Conservation (phyloP, 2,797 vertebrate genomes). For the Macropus fuliginosus region DNA sequence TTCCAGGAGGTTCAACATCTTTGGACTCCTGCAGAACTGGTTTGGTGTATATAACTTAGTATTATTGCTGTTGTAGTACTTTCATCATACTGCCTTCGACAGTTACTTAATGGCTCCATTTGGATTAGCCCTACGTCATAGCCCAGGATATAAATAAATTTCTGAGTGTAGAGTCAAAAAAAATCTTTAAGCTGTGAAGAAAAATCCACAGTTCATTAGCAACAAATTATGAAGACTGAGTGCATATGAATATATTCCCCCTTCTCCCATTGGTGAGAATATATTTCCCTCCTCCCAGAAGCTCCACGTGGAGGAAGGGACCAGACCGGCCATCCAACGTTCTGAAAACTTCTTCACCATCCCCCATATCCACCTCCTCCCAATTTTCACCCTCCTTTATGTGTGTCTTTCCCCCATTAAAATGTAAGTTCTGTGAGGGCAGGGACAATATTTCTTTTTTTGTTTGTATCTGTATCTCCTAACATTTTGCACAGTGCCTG, state of each 20-base stretch:
- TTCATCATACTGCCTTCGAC: not conserved
- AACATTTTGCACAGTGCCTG: no score
- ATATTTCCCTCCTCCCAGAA: not conserved
- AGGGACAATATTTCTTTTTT: no score
- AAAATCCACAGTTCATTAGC: not conserved
- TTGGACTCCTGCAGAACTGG: not conserved
- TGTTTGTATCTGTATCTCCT: no score
- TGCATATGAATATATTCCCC: not conserved
- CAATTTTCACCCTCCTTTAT: not conserved
- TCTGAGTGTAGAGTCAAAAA: not conserved
- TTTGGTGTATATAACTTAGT: not conserved
- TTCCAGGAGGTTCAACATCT: not conserved
- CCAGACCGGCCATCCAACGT: not conserved
- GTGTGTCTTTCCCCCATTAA: not conserved
- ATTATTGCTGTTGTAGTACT: not conserved
- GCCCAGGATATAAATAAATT: not conserved
- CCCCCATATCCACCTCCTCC: not conserved
- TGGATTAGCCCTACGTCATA: not conserved
- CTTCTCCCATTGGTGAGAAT: not conserved
- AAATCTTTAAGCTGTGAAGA: not conserved
- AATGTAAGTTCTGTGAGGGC: not conserved
- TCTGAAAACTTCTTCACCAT: not conserved
- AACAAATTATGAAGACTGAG: not conserved
- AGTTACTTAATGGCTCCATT: not conserved
- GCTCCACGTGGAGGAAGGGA: not conserved